A percentile compares a stretch with the other conserved stretches of the same genome.
Evolutionary conservation across 2,797 vertebrate species (phyloP).

Genomic region (Valencia hispanica): DNA sequence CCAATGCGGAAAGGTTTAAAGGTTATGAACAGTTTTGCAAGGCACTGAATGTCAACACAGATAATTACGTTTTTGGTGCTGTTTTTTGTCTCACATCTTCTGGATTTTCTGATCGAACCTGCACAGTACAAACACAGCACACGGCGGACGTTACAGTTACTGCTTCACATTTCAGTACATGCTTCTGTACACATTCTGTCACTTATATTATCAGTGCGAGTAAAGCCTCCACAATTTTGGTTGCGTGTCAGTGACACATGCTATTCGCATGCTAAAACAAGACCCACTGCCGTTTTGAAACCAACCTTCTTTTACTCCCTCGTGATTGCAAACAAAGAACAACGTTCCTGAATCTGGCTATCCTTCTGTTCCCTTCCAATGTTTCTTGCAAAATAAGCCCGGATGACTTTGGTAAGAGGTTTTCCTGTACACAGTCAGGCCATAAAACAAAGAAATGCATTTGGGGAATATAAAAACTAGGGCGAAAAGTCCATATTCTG

Average conservation of each 20-base stretch:
- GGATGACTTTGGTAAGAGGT: slow-evolving; percentile 44
- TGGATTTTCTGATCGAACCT: background rate
- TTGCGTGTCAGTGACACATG: background rate
- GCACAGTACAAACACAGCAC: background rate
- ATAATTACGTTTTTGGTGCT: background rate
- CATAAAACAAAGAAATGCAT: slow-evolving; percentile 72
- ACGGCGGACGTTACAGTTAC: background rate
- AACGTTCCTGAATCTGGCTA: slow-evolving; percentile 35
- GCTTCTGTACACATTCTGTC: background rate
- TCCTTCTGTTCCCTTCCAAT: slow-evolving; percentile 34
- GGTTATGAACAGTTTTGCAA: background rate
- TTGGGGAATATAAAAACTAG: slow-evolving; percentile 57
- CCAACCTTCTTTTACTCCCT: slow-evolving; percentile 24
- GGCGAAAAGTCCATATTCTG: slow-evolving; percentile 43
- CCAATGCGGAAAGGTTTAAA: background rate
- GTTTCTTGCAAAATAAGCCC: slow-evolving; percentile 55
- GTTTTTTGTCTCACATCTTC: background rate
- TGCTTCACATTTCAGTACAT: background rate
- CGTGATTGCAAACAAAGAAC: slow-evolving; percentile 36
- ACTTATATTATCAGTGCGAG: background rate
- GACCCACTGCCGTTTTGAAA: background rate
- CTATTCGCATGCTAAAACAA: slow-evolving; percentile 1
- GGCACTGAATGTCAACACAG: background rate
- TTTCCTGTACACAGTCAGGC: slow-evolving; percentile 58
- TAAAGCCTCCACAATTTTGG: background rate